Base-by-base conservation (phyloP, 2,797 vertebrate genomes). In the Notolepis coatsorum region DNA sequence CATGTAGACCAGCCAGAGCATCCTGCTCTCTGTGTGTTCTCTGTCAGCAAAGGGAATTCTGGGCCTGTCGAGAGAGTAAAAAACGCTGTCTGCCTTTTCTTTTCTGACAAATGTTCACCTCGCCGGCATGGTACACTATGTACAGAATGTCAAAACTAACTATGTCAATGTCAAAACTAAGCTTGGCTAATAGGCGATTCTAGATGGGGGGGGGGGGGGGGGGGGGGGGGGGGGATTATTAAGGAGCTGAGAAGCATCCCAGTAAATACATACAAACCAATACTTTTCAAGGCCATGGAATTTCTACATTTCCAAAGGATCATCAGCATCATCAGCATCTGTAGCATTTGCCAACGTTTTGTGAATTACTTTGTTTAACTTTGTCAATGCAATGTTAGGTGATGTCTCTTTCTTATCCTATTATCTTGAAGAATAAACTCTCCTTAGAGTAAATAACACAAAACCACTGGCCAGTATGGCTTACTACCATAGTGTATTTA, bases 131-230 rank as follows among this genome's bases (percentile, higher is more conserved):
- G 25, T 51, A 52, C 54, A 60, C 56, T 66, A 42, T 58, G 64
- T 63, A 68, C 62, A 77, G 72, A 76, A 68, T 68, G 66, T 50
- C 27, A 63, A 52, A 4, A 45, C 62, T 18, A 17, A n/a, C n/a
- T n/a, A n/a, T n/a, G n/a, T n/a, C n/a, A n/a, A 37, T 71, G 73
- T 72, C 80, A 77, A 75, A 42, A 64, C 71, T 66, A 74, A 74
- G 65, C 71, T 75, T 69, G 67, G 74, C 76, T 79, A 83, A 86
- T 81, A 80, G 79, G 63, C 42, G 61, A 76, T 78, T 81, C 55
- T 68, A 71, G 49, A 77, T 63, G 41, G 50, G 58, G n/a, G n/a
- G n/a, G n/a, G n/a, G n/a, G n/a, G n/a, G n/a, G n/a, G n/a, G n/a
- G n/a, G n/a, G n/a, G n/a, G n/a, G n/a, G n/a, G n/a, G n/a, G n/a